Percentiles rank a stretch among this genome's conserved stretches.
Conservation (phyloP, 2,113 vertebrate genomes). For the Ameiurus melas region DNA sequence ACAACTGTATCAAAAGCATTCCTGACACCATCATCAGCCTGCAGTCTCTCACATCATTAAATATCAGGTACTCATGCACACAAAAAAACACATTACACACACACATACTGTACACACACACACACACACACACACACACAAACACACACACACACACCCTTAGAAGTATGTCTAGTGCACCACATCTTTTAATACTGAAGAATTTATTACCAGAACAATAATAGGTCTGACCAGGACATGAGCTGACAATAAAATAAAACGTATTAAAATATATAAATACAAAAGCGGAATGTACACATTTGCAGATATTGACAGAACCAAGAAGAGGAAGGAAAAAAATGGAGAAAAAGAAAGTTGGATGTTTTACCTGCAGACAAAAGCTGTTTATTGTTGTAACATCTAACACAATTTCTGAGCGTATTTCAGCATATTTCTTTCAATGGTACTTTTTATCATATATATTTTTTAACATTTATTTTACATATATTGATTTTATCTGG, state of each 20-base stretch:
- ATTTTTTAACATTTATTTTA: background rate
- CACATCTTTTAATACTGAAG: background rate
- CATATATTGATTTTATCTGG: background rate
- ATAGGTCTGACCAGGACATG: background rate
- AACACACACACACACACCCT: background rate
- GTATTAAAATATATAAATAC: background rate
- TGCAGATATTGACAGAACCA: background rate
- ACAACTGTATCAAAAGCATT: slow-evolving; percentile 93
- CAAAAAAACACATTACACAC: background rate
- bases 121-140: background rate
- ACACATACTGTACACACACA: background rate
- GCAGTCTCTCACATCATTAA: slow-evolving; percentile 88
- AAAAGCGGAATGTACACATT: background rate
- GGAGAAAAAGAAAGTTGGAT: background rate
- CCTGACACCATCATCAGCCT: slow-evolving; percentile 86
- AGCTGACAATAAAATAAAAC: background rate
- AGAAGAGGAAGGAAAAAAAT: background rate
- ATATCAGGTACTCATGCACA: slow-evolving; percentile 80
- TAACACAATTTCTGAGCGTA: no score
- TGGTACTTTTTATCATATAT: background rate
- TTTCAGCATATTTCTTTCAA: background rate
- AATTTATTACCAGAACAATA: background rate
- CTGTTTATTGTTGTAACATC: background rate
- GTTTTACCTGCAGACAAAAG: background rate
- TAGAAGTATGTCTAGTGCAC: background rate